Evolutionary conservation across 2,888 invertebrate species (phyloP), one percentile per base, ranked within the genome.

Genomic region (Pristionchus arcanus): DNA sequence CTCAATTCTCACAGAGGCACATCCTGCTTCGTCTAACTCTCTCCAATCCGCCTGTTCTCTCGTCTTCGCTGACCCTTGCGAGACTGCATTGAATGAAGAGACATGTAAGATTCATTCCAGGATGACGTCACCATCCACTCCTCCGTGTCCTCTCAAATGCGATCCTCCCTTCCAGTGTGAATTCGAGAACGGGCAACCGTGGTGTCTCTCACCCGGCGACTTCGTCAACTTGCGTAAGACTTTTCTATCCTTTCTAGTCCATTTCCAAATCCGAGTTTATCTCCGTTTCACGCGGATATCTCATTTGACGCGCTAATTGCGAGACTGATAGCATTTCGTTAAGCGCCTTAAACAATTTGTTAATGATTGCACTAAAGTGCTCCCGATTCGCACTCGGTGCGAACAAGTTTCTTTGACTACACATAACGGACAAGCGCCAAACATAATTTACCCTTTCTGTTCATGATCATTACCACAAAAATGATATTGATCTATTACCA

Each of bases 131-230:
- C 21, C 74, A 31, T 66, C 66, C 66, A 0, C 66, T 28, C 74
- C 74, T 31, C 74, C 77, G 25, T 77, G 77, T 42, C 42, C 77
- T 42, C 77, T 77, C 77, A 77, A 77, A 77, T 84, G 84, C 84
- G 31, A 84, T 28, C 53, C 53, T 21, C 84, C 84, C n/a, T 84
- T 84, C 55, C 28, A 21, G 19, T 84, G 84, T 31, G 84, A 84
- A 28, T 5, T 34, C 55, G 55, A 55, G 31, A 55, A 84, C 55
- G 84, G 84, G 31, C 34, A 84, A 55, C 28, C 28, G 55, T 84
- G 84, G 84, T 84, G 84, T 31, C 55, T 84, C 53, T 84, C 84
- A 5, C 84, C 84, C 25, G 16, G 7, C 28, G 55, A 84, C 31
- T 84, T 84, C 84, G 84, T 84, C 53, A 31, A 84, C 55, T 31